phyloP scores from a whole-genome alignment of 1,140 invertebrate genomes.

The Ceratosolen fusciceps region DNA sequence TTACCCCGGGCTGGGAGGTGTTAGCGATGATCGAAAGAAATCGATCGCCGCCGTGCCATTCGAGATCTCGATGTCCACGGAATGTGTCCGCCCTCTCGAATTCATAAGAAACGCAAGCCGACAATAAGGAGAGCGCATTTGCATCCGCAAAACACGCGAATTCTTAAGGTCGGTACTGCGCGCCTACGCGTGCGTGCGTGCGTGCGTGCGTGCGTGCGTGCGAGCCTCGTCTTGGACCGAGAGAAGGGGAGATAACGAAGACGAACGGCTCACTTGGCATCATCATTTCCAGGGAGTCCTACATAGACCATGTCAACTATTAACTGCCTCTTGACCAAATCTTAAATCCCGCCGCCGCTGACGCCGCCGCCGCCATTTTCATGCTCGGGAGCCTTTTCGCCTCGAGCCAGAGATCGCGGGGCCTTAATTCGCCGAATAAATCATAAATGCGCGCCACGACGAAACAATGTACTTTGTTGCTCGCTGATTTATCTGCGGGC shows the following conservation, averaged over 20 bases:
- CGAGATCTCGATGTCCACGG: not conserved
- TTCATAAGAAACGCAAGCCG: not conserved
- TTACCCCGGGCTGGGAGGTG: no score
- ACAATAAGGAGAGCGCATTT: not conserved
- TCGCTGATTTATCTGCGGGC: not conserved
- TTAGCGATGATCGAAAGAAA: not conserved
- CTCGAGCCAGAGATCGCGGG: no score
- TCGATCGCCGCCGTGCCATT: not conserved
- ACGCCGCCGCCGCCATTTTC: no score
- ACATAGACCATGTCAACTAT: no score
- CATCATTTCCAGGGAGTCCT: not conserved
- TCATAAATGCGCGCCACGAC: not conserved
- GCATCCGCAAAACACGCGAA: not conserved
- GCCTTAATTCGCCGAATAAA: not conserved
- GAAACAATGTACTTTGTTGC: not conserved
- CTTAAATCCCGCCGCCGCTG: no score
- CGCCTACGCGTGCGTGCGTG: not conserved
- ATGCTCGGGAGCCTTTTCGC: no score
- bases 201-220: not conserved
- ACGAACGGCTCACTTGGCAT: not conserved
- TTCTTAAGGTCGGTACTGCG: not conserved
- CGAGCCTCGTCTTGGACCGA: not conserved
- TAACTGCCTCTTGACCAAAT: no score
- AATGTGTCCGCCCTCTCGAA: not conserved
- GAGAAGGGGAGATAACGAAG: conserved; percentile 2